Evolutionary conservation across 1,140 invertebrate genomes (phyloP).

Genomic region (Tribolium castaneum): DNA sequence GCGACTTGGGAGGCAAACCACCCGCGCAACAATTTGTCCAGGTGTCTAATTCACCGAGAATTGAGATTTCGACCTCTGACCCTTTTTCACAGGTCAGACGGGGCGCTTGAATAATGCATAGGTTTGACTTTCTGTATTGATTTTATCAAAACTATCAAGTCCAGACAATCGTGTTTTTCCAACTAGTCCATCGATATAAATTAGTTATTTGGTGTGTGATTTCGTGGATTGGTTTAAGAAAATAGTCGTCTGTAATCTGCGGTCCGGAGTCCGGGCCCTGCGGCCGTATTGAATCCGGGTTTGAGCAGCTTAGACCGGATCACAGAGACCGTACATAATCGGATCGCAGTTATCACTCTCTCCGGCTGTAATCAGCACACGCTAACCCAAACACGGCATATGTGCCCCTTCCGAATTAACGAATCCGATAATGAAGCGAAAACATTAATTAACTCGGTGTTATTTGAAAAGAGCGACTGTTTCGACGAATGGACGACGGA

Average conservation of each 20-base stretch:
- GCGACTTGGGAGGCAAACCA: not conserved
- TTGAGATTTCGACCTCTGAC: too few species aligned
- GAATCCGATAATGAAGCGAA: conserved; percentile 24
- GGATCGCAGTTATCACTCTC: conserved; percentile 42
- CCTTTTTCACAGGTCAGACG: too few species aligned
- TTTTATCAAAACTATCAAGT: too few species aligned
- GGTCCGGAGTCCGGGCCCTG: conserved; percentile 22
- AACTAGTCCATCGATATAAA: too few species aligned
- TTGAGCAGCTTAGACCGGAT: conserved; percentile 40
- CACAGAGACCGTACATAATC: conserved; percentile 37
- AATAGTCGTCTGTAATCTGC: not conserved
- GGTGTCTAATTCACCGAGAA: too few species aligned
- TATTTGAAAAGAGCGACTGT: conserved; percentile 2
- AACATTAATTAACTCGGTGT: conserved; percentile 20
- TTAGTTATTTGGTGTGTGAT: not conserved
- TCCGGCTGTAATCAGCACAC: conserved; percentile 35
- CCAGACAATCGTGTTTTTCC: too few species aligned
- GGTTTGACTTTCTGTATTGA: too few species aligned
- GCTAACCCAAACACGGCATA: conserved; percentile 37
- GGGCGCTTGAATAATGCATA: too few species aligned
- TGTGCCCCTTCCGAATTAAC: not conserved
- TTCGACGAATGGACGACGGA: not conserved
- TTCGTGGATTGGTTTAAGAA: not conserved
- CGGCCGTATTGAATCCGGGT: conserved; percentile 6
- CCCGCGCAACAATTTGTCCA: too few species aligned